Evolutionary conservation across 1,140 invertebrate species (phyloP), one percentile per base, ranked within the genome.

Genomic region (Eumeta japonica): DNA sequence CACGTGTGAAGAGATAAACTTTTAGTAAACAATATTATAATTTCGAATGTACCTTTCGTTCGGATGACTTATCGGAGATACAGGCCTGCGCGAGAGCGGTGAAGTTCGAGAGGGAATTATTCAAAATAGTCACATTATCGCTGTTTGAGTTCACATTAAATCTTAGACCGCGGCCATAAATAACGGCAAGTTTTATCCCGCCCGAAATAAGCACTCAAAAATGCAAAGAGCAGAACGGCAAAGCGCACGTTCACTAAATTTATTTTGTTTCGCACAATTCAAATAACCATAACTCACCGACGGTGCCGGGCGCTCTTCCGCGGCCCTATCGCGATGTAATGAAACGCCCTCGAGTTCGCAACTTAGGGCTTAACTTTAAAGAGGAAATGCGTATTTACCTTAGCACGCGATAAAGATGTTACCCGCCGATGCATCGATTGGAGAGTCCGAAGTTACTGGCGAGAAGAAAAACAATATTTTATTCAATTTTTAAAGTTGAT

Each of bases 231-330:
- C 70, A 71, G 62, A 65, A 68, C 68, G 64, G 50, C 47, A 74
- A 70, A 74, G 65, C 57, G 65, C 70, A 74, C 70, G 70, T 74
- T 67, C 58, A 62, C 55, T 70, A 74, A 74, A 74, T 74, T 74
- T 74, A 74, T 74, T 74, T 74, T 71, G 70, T 71, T 74, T 74
- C 70, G 62, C 55, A 73, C 68, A 74, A 71, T 74, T 71, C 66
- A 74, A 74, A 74, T 74, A 74, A 74, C 70, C 70, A 74, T 74
- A 74, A 71, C 49, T 74, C 70, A 74, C 56, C 39, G 54, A 32
- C 5, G 32, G 43, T 51, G 55, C 58, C 59, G 48, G 51, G 20
- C 20, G 20, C 20, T 5, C 20, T n/a, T 24, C 49, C 55, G 70
- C 63, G 67, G 66, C 70, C 66, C 70, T 67, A 62, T 71, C 65